These are phyloP conservation scores for Catharus bicknelli DNA, from an alignment of 2,113 vertebrate genomes.

Conservation along the genomic window DNA sequence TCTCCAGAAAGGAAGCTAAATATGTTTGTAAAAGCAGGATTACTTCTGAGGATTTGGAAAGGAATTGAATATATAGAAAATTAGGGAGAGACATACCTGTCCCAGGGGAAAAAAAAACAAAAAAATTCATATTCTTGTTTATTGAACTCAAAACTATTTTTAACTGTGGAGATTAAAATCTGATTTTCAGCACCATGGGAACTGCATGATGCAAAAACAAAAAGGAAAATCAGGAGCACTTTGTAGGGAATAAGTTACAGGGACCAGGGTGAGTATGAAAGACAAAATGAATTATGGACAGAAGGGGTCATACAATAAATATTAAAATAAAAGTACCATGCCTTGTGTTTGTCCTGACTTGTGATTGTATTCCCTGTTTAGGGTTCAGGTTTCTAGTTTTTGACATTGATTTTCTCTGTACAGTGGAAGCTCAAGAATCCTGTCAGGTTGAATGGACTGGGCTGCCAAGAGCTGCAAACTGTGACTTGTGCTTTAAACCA, in stretches of 20 bases:
- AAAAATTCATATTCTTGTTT: background rate
- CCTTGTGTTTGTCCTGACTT: background rate
- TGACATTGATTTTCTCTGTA: background rate
- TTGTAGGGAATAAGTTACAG: background rate
- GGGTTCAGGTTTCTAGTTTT: background rate
- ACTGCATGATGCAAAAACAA: background rate
- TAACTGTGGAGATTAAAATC: conserved; percentile 26
- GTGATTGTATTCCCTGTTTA: background rate
- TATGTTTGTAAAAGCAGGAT: conserved; percentile 29
- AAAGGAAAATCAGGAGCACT: background rate
- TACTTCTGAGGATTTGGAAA: conserved; percentile 11
- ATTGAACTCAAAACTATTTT: conserved; percentile 9
- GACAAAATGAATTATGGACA: background rate
- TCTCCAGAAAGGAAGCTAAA: conserved; percentile 28
- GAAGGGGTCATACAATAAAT: background rate
- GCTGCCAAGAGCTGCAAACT: background rate
- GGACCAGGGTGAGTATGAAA: background rate
- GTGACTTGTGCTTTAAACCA: background rate
- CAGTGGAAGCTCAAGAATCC: background rate
- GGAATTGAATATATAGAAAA: background rate
- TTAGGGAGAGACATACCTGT: background rate
- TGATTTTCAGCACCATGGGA: conserved; percentile 1
- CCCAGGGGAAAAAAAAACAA: background rate
- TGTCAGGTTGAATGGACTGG: background rate
- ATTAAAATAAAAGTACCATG: background rate